phyloP scores from a whole-genome alignment of 1,140 invertebrate genomes.

The Thrips palmi region DNA sequence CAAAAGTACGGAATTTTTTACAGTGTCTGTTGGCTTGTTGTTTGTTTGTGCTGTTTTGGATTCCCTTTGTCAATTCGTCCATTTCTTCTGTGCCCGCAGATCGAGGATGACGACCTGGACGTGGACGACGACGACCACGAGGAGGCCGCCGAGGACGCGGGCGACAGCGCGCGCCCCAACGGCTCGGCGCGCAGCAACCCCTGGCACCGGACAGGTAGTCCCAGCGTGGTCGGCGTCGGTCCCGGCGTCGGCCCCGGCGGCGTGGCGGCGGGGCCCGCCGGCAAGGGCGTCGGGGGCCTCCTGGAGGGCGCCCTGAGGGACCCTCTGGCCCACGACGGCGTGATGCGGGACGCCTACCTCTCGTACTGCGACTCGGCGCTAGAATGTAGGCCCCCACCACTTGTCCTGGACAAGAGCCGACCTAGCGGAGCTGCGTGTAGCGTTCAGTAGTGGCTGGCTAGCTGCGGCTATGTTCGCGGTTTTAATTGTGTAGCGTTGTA shows the following conservation, averaged over 20 bases:
- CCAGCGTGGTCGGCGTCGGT: constrained; percentile 8
- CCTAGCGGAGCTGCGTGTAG: too few species aligned
- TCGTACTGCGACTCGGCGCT: constrained; percentile 55
- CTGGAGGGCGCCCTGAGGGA: constrained; percentile 28
- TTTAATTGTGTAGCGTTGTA: too few species aligned
- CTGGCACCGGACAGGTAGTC: constrained; percentile 18
- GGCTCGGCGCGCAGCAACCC: constrained; percentile 16
- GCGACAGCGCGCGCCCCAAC: constrained; percentile 17
- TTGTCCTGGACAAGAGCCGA: too few species aligned
- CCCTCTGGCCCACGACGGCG: constrained; percentile 27
- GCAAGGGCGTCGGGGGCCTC: constrained; percentile 38
- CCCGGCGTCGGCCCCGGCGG: constrained; percentile 12
- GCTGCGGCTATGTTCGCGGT: too few species aligned
- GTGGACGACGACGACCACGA: constrained; percentile 23
- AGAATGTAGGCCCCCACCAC: constrained; percentile 36
- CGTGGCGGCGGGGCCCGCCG: constrained; percentile 22
- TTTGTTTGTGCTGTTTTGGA: not conserved
- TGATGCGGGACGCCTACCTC: constrained; percentile 52
- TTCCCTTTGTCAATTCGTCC: not conserved
- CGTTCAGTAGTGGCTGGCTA: too few species aligned
- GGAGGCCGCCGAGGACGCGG: constrained; percentile 22
- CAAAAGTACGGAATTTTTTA: too few species aligned
- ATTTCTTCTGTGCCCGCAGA: constrained; percentile 12
- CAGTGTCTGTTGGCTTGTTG: too few species aligned
- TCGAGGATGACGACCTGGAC: constrained; percentile 25